A percentile compares a stretch with the other conserved stretches of the same genome.
Conservation (phyloP, 2,888 invertebrate species). For the Spisula solida region DNA sequence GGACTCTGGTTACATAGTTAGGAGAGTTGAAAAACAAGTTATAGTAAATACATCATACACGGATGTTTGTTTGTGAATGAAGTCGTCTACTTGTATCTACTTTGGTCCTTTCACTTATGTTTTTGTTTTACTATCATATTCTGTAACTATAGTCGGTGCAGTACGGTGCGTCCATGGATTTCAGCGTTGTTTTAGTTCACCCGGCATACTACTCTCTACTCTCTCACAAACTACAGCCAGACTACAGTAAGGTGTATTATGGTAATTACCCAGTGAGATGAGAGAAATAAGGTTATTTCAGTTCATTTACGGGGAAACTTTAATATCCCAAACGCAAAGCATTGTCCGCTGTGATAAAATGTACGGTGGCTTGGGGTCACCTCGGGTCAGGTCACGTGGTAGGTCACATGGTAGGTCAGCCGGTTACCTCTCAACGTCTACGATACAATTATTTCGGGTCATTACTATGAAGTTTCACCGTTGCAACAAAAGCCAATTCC, state of each 20-base stretch:
- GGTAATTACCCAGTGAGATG: constrained; percentile 16
- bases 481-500: constrained; percentile 20
- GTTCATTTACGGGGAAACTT: constrained; percentile 18
- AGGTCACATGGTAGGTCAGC: constrained; percentile 37
- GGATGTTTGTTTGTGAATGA: not conserved
- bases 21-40: no score
- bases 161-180: not conserved
- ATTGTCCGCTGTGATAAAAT: constrained; percentile 29
- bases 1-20: no score
- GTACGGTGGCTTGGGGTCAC: constrained; percentile 53
- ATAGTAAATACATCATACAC: no score
- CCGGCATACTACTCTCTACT: not conserved
- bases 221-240: not conserved
- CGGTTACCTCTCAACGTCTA: constrained; percentile 47
- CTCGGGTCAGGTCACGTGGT: constrained; percentile 47
- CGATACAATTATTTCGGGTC: constrained; percentile 19
- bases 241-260: constrained; percentile 4
- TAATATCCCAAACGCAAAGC: constrained; percentile 18
- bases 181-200: not conserved
- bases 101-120: not conserved
- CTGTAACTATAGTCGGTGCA: not conserved
- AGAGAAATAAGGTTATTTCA: constrained; percentile 20
- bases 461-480: constrained; percentile 34
- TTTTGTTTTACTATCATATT: not conserved
- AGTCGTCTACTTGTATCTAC: not conserved